Percentiles rank a stretch among this genome's conserved stretches.
phyloP scores from a whole-genome alignment of 2,113 vertebrate genomes.

The Myrmecophaga tridactyla region DNA sequence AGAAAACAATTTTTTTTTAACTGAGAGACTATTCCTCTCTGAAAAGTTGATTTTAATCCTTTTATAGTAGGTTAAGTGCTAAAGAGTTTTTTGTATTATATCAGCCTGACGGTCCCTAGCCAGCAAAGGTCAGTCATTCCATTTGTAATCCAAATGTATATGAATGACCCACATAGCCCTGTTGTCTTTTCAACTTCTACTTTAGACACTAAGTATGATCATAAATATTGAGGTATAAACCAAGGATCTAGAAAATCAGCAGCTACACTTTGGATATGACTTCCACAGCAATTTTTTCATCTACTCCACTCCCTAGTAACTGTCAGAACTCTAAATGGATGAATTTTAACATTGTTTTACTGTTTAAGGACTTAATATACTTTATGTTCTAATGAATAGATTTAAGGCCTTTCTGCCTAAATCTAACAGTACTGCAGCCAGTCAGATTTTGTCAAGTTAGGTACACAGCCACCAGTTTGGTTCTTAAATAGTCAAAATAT shows the following conservation, averaged over 20 bases:
- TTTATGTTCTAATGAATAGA: constrained; percentile 54
- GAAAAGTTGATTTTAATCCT: not conserved
- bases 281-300: constrained; percentile 38
- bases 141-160: constrained; percentile 58
- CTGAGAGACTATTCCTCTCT: not conserved
- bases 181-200: constrained; percentile 64
- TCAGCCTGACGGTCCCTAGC: constrained; percentile 7
- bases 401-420: constrained; percentile 66
- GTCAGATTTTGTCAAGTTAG: constrained; percentile 50
- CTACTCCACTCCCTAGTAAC: not conserved
- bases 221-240: constrained; percentile 65
- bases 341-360: constrained; percentile 49
- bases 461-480: constrained; percentile 33
- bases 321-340: constrained; percentile 60
- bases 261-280: constrained; percentile 42
- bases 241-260: constrained; percentile 58
- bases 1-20: not conserved
- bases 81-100: not conserved
- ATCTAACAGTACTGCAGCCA: constrained; percentile 13
- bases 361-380: constrained; percentile 58
- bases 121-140: constrained; percentile 27
- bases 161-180: constrained; percentile 57
- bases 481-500: constrained; percentile 52
- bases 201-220: constrained; percentile 64
- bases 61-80: not conserved